Evolutionary conservation across 2,888 invertebrate genomes (phyloP).

Genomic region (Silvanus unidentatus): DNA sequence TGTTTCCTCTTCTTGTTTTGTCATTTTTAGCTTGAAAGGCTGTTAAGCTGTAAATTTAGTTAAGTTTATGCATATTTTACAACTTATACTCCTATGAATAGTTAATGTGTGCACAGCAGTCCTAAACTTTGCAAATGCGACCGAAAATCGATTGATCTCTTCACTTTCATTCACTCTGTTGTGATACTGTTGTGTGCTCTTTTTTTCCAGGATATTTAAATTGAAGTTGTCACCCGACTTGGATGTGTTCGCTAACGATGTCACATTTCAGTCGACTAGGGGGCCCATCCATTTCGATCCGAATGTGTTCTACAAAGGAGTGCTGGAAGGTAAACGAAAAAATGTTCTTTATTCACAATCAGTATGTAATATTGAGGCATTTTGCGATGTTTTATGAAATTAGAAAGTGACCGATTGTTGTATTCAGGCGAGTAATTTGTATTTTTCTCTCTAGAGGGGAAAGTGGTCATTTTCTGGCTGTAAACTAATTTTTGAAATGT

Average conservation of each 20-base stretch:
- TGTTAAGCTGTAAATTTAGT: conserved; percentile 4
- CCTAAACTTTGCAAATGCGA: too few relatives aligned
- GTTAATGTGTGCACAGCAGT: neutral
- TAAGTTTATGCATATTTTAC: conserved; percentile 9
- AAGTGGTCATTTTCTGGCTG: too few relatives aligned
- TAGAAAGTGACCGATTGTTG: too few relatives aligned
- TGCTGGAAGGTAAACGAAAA: conserved; percentile 61
- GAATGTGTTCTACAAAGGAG: conserved; percentile 68
- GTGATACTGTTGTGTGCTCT: conserved; percentile 1
- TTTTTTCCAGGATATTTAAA: conserved; percentile 66
- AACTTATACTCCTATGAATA: conserved; percentile 5
- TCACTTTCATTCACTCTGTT: neutral
- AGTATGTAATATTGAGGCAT: too few relatives aligned
- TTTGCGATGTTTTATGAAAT: too few relatives aligned
- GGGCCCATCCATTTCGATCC: conserved; percentile 68
- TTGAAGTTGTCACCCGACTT: conserved; percentile 68
- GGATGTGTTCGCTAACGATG: conserved; percentile 68
- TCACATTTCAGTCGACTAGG: conserved; percentile 67
- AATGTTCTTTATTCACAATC: too few relatives aligned
- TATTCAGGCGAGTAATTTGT: too few relatives aligned
- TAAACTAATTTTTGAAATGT: too few relatives aligned
- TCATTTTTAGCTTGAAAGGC: neutral
- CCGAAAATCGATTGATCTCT: neutral
- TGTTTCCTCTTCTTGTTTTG: neutral
- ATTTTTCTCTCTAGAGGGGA: too few relatives aligned